Conservation (phyloP, 2,113 vertebrate genomes). For the Acanthisitta chloris region DNA sequence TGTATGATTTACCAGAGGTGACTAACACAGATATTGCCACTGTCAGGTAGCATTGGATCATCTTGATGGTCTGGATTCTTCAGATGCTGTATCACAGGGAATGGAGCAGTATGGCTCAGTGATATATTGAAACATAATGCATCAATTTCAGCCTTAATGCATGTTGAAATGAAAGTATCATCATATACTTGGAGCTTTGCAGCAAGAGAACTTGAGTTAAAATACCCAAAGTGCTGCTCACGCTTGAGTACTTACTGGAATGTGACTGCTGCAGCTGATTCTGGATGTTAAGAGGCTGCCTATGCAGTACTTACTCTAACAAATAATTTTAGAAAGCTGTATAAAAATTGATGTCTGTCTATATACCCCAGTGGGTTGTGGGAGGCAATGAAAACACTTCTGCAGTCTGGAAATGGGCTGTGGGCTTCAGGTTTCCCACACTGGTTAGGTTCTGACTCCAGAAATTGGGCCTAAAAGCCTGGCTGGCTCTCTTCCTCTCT, state of each 20-base stretch:
- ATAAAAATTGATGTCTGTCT: not conserved
- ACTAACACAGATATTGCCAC: not conserved
- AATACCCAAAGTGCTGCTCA: not conserved
- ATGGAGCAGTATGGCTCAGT: not conserved
- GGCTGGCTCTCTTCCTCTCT: conserved; percentile 13
- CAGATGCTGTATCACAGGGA: not conserved
- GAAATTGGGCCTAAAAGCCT: conserved; percentile 3
- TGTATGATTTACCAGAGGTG: not conserved
- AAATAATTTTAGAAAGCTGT: conserved; percentile 10
- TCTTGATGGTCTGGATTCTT: not conserved
- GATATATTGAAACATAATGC: not conserved
- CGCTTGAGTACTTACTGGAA: not conserved
- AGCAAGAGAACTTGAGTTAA: not conserved
- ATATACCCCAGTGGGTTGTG: not conserved
- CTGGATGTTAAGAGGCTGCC: not conserved
- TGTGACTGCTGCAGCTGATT: not conserved
- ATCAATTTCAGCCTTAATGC: not conserved
- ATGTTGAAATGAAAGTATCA: not conserved
- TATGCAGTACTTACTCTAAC: not conserved
- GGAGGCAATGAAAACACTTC: not conserved
- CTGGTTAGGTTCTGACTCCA: not conserved
- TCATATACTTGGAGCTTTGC: not conserved
- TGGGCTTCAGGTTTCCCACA: conserved; percentile 10
- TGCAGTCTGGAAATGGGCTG: not conserved
- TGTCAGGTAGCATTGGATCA: not conserved